A percentile compares a stretch with the other conserved stretches of the same genome.
phyloP scores from a whole-genome alignment of 2,113 vertebrate species.

The Sisor rabdophorus region DNA sequence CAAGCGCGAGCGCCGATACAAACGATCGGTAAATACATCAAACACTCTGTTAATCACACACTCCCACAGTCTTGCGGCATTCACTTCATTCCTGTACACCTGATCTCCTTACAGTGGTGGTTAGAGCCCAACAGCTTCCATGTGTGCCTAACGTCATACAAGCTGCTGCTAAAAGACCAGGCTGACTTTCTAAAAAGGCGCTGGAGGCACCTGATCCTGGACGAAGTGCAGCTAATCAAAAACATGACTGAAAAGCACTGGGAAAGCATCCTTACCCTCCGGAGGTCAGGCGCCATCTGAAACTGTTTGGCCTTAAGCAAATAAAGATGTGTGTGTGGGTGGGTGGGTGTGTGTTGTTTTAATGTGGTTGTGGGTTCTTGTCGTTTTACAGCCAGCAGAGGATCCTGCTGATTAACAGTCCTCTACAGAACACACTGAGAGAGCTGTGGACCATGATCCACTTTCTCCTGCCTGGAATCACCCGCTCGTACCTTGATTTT shows the following conservation, averaged over 20 bases:
- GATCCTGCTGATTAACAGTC: slow-evolving; percentile 83
- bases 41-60: neutral
- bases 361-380: slow-evolving; percentile 13
- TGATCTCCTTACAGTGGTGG: slow-evolving; percentile 72
- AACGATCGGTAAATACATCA: slow-evolving; percentile 74
- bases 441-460: slow-evolving; percentile 93
- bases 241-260: slow-evolving; percentile 88
- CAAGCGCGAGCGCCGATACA: slow-evolving; percentile 76
- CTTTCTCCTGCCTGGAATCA: slow-evolving; percentile 88
- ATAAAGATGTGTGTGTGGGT: neutral
- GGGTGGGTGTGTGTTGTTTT: neutral
- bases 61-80: neutral
- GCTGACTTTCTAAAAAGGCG: slow-evolving; percentile 76
- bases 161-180: slow-evolving; percentile 84
- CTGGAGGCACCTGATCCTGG: slow-evolving; percentile 85
- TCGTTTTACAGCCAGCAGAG: slow-evolving; percentile 78
- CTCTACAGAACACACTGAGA: slow-evolving; percentile 85
- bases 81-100: neutral
- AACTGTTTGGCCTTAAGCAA: neutral
- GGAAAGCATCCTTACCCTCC: slow-evolving; percentile 81
- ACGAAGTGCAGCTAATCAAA: slow-evolving; percentile 86
- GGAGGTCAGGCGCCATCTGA: slow-evolving; percentile 64
- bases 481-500: slow-evolving; percentile 81
- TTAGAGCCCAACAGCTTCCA: slow-evolving; percentile 82
- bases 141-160: slow-evolving; percentile 87